Evolutionary conservation across 53 echinoderm and acorn worm species (phyloP).

Genomic region (Patiria pectinifera): DNA sequence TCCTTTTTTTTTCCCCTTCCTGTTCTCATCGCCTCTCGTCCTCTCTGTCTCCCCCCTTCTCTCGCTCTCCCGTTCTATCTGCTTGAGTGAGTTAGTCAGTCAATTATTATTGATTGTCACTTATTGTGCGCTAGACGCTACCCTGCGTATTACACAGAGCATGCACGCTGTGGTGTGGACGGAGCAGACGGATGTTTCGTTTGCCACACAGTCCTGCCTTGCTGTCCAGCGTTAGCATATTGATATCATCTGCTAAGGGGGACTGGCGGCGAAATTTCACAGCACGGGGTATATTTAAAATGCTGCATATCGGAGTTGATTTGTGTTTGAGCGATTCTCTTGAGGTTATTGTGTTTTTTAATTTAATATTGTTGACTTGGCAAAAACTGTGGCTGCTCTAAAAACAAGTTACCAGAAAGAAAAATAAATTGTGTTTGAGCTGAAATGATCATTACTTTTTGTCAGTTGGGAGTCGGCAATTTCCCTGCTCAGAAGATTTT

Average conservation of each 20-base stretch:
- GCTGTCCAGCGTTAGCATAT: conserved; percentile 28
- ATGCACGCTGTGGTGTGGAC: background rate
- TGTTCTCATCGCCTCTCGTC: conserved; percentile 6
- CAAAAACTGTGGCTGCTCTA: no score
- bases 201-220: background rate
- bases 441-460: no score
- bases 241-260: conserved; percentile 3
- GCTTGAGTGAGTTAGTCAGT: conserved; percentile 50
- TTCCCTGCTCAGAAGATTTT: no score
- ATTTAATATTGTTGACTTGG: background rate
- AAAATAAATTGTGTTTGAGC: no score
- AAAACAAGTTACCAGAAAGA: no score
- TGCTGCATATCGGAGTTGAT: background rate
- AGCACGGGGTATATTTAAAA: background rate
- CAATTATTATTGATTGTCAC: conserved; percentile 68
- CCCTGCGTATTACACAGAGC: background rate
- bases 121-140: conserved; percentile 30
- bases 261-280: background rate
- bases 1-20: background rate
- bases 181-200: background rate
- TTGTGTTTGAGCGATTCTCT: background rate
- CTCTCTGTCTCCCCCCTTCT: background rate
- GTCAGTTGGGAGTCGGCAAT: no score
- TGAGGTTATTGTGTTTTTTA: no score
- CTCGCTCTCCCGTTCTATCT: conserved; percentile 4